Conservation (phyloP, 2,113 vertebrate species). For the Astur gentilis region DNA sequence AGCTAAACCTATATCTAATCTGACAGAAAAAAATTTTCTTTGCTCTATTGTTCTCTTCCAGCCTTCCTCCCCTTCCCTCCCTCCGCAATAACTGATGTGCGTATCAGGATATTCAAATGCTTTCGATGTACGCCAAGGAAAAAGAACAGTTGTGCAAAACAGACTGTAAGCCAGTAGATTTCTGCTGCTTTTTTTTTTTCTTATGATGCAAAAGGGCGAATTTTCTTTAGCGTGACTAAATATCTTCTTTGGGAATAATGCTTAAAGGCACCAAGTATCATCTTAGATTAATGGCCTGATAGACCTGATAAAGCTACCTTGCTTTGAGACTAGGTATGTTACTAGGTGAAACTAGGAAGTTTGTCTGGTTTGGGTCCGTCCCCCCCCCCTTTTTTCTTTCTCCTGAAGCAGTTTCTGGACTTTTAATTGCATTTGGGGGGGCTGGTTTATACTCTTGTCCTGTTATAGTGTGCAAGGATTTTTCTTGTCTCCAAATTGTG, state of each 20-base stretch:
- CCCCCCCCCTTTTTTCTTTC: background rate
- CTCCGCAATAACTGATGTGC: background rate
- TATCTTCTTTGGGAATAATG: background rate
- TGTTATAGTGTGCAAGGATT: background rate
- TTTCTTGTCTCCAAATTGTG: background rate
- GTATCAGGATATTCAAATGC: background rate
- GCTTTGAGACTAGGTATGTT: background rate
- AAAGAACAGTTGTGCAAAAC: background rate
- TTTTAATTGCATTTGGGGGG: background rate
- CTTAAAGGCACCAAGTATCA: background rate
- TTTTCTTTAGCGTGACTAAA: background rate
- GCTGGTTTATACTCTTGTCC: background rate
- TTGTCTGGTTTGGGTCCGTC: too few species aligned
- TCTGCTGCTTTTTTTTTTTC: background rate
- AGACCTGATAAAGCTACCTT: background rate
- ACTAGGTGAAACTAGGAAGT: background rate
- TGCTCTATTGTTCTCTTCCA: background rate
- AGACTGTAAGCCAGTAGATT: background rate
- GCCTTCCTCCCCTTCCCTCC: rapidly evolving
- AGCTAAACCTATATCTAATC: background rate
- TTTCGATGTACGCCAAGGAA: background rate
- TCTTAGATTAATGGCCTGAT: background rate
- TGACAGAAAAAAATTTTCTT: background rate
- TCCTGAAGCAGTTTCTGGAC: background rate
- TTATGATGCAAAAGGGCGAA: background rate